Evolutionary conservation across 2,888 invertebrate genomes (phyloP).

Genomic region (Hirtodrosophila duncani): DNA sequence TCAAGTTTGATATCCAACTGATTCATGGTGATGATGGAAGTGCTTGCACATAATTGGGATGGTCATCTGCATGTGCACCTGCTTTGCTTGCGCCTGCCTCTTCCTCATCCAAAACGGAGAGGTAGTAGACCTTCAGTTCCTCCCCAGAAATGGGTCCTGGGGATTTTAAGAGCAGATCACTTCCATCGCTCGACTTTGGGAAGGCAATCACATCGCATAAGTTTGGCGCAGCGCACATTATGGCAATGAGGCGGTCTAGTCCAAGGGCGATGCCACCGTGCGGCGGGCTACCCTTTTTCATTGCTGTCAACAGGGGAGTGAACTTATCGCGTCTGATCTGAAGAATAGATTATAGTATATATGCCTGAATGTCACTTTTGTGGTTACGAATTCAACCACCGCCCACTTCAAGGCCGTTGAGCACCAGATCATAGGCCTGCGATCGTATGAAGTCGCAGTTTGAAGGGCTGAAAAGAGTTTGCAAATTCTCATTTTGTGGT

Average conservation of each 20-base stretch:
- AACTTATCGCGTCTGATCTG: slow-evolving; percentile 84
- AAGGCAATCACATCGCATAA: slow-evolving; percentile 99
- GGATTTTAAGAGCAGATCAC: slow-evolving; percentile 92
- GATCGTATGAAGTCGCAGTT: slow-evolving; percentile 83
- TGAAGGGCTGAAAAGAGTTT: slow-evolving; percentile 82
- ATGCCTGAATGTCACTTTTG: slow-evolving; percentile 86
- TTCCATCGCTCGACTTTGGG: slow-evolving; percentile 95
- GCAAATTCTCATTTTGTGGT: slow-evolving; percentile 89
- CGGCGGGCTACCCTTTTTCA: slow-evolving; percentile 96
- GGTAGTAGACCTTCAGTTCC: slow-evolving; percentile 86
- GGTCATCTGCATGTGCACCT: slow-evolving; percentile 61
- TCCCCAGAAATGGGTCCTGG: slow-evolving; percentile 86
- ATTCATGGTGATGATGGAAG: slow-evolving; percentile 66
- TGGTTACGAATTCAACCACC: slow-evolving; percentile 99
- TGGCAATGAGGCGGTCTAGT: slow-evolving; percentile 89
- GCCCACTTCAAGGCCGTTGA: slow-evolving; percentile 97
- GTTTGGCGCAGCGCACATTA: slow-evolving; percentile 86
- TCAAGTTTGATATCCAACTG: too few species aligned
- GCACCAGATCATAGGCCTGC: slow-evolving; percentile 95
- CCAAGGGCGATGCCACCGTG: slow-evolving; percentile 98
- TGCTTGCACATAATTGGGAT: slow-evolving; percentile 58
- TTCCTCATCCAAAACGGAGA: slow-evolving; percentile 71
- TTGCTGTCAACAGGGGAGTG: slow-evolving; percentile 90
- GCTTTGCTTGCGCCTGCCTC: slow-evolving; percentile 31
- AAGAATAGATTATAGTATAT: slow-evolving; percentile 86